phyloP scores from a whole-genome alignment of 2,888 invertebrate genomes.

The Ametastegia equiseti region DNA sequence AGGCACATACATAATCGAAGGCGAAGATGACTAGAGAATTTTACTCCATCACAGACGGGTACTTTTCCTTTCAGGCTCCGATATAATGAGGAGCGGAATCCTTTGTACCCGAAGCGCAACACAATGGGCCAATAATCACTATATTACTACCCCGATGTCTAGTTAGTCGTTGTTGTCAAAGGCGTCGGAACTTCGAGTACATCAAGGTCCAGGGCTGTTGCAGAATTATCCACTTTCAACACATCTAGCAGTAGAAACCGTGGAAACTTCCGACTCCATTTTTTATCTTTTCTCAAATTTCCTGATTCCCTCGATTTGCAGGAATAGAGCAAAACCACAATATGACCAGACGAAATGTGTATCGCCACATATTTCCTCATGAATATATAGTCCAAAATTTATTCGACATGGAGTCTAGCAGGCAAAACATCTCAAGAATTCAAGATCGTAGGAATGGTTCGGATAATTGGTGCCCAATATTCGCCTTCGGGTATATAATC shows the following conservation, averaged over 20 bases:
- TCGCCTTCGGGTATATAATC: conserved; percentile 18
- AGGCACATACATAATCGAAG: conserved; percentile 33
- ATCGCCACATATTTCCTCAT: no score
- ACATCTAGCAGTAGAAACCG: background rate
- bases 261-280: background rate
- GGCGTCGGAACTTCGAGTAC: background rate
- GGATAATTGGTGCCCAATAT: conserved; percentile 9
- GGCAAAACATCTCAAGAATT: background rate
- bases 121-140: conserved; percentile 40
- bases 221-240: conserved; percentile 6
- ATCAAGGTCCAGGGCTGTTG: background rate
- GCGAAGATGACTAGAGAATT: conserved; percentile 27
- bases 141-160: conserved; percentile 15
- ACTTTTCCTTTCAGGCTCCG: conserved; percentile 37
- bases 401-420: background rate
- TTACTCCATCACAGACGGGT: conserved; percentile 11
- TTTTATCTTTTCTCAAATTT: background rate
- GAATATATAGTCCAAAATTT: no score
- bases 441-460: conserved; percentile 7
- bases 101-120: conserved; percentile 40
- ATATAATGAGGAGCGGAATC: conserved; percentile 45
- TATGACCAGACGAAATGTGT: no score
- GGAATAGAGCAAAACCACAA: background rate
- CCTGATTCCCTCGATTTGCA: background rate
- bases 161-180: conserved; percentile 33